These are phyloP conservation scores for Halcyon senegalensis DNA, from an alignment of 2,113 vertebrate genomes.

Conservation along the genomic window DNA sequence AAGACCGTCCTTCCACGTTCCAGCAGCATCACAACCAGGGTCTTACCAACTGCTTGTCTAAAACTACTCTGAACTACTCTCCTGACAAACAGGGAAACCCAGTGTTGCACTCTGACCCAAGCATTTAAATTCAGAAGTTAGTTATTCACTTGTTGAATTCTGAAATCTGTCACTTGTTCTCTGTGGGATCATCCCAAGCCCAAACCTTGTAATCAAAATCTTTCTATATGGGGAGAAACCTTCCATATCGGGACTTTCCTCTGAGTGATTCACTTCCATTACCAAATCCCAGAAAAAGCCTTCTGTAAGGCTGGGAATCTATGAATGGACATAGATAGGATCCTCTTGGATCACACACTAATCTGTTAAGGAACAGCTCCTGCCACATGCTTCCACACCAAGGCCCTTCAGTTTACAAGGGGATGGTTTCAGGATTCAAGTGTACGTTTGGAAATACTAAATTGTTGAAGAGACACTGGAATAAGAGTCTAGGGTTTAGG, in stretches of 20 bases:
- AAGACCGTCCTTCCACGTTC: not conserved
- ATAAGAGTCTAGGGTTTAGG: not conserved
- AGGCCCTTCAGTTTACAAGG: not conserved
- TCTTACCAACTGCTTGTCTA: not conserved
- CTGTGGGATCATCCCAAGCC: not conserved
- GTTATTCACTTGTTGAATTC: not conserved
- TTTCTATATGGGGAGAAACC: not conserved
- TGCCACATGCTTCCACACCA: not conserved
- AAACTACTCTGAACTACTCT: not conserved
- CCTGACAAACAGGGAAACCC: not conserved
- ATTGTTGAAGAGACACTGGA: not conserved
- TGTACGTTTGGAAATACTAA: not conserved
- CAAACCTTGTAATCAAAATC: not conserved
- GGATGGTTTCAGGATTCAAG: not conserved
- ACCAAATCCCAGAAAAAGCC: not conserved
- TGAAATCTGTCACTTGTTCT: not conserved
- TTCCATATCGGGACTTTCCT: not conserved
- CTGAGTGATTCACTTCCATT: not conserved
- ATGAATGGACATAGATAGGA: rapidly evolving
- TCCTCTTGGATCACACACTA: not conserved
- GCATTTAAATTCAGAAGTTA: not conserved
- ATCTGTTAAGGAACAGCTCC: not conserved
- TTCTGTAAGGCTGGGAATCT: not conserved
- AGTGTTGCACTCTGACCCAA: not conserved
- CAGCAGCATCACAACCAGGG: not conserved